Base-by-base conservation (phyloP, 2,113 vertebrate species). In the Caranx melampygus region DNA sequence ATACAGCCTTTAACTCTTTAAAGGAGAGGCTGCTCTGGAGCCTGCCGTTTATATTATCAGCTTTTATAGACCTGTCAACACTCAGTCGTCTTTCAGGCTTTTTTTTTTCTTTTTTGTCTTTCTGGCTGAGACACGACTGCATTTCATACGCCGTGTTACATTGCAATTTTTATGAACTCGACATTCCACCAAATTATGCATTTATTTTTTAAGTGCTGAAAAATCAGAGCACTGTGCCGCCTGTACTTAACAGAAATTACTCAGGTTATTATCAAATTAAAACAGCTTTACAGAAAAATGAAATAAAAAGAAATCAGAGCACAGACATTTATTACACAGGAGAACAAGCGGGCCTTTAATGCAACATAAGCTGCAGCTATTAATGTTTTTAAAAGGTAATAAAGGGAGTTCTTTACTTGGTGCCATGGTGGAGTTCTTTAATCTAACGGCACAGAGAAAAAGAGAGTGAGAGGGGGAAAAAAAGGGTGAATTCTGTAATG, bases 31-130 rank as follows among this genome's bases (percentile, higher is more conserved):
- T 87, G 92, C 93, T 94, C 92, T 94, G 94, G 93, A 92, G 76
- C 88, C 92, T 89, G 92, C 90, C 94, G 87, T 95, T 96, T 95
- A 94, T 94, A 95, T 95, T 94, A 96, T 96, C 95, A 94, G 92
- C 94, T 95, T 96, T 96, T 96, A 97, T 95, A 93, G 95, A 95
- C 94, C 95, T 96, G 96, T 97, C 96, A 96, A 93, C 96, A 95
- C 95, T 94, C 89, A 83, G 83, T 88, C 74, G 74, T 83, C 82
- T 89, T 78, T 87, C 49, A 49, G 31, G 69, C 59, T 68, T 65
- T 70, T 75, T 47, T 92, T 44, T 71, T 54, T 68, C 91, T 49
- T 84, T 86, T 87, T 88, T 84, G 81, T 85, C 82, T 89, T 79
- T 64, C 91, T 91, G 89, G 89, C 91, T 70, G 67, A 82, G 65